These are phyloP conservation scores for Pocota personata DNA, from an alignment of 2,888 invertebrate genomes.

Conservation along the genomic window DNA sequence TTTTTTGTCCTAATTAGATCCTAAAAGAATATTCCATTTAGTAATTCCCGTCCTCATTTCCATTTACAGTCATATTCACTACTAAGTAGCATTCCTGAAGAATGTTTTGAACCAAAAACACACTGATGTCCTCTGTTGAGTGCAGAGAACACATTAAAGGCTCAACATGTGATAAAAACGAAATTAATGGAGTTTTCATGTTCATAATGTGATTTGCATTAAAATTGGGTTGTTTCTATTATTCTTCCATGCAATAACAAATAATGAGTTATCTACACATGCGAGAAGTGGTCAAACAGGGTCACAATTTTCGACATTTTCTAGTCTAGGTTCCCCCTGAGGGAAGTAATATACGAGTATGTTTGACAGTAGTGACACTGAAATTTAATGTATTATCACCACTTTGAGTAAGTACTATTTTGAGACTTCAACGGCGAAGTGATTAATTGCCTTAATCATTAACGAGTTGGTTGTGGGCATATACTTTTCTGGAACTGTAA, in stretches of 20 bases:
- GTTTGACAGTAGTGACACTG: neutral
- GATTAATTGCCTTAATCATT: neutral
- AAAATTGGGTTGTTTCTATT: conserved; percentile 32
- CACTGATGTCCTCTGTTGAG: neutral
- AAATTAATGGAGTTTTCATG: conserved; percentile 81
- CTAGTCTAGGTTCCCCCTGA: neutral
- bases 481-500: too few relatives aligned
- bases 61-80: neutral
- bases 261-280: conserved; percentile 2
- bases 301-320: neutral
- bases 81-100: neutral
- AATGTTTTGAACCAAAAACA: neutral
- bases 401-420: neutral
- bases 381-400: conserved; percentile 1
- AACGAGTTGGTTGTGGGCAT: neutral
- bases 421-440: neutral
- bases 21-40: conserved; percentile 27
- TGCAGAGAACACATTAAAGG: conserved; percentile 11
- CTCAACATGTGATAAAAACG: conserved; percentile 68
- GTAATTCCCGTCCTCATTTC: too few relatives aligned
- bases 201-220: conserved; percentile 80
- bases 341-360: neutral
- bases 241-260: conserved; percentile 6
- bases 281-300: conserved; percentile 1
- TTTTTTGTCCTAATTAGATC: conserved; percentile 21